Evolutionary conservation across 2,113 vertebrate species (phyloP).

Genomic region (Nicator chloris): DNA sequence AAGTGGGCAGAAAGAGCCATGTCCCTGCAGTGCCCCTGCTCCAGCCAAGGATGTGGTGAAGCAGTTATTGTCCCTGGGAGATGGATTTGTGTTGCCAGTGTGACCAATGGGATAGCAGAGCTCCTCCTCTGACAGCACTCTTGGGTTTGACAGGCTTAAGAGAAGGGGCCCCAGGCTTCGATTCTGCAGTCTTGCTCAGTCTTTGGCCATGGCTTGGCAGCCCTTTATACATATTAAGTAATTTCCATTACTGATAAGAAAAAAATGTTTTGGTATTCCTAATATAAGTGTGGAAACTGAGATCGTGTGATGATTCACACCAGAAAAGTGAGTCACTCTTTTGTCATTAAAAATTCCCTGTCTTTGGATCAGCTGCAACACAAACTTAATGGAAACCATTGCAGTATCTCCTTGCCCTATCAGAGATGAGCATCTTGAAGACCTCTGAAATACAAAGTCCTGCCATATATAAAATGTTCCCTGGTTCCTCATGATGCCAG

Average conservation of each 20-base stretch:
- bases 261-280: background rate
- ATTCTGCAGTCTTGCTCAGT: background rate
- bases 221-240: background rate
- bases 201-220: background rate
- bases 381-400: background rate
- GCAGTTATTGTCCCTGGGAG: background rate
- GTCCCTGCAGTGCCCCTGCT: background rate
- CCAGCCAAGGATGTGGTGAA: background rate
- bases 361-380: background rate
- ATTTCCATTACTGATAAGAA: background rate
- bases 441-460: background rate
- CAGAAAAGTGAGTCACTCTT: background rate
- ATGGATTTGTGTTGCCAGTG: background rate
- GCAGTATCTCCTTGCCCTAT: background rate
- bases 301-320: background rate
- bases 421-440: background rate
- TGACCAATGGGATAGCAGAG: background rate
- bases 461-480: background rate
- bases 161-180: background rate
- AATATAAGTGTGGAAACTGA: background rate
- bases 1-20: background rate
- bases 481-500: background rate
- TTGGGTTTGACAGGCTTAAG: background rate
- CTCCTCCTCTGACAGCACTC: background rate
- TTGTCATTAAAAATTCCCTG: background rate